These are phyloP conservation scores for Diachasma alloeum DNA, from an alignment of 1,140 invertebrate genomes.

Conservation along the genomic window DNA sequence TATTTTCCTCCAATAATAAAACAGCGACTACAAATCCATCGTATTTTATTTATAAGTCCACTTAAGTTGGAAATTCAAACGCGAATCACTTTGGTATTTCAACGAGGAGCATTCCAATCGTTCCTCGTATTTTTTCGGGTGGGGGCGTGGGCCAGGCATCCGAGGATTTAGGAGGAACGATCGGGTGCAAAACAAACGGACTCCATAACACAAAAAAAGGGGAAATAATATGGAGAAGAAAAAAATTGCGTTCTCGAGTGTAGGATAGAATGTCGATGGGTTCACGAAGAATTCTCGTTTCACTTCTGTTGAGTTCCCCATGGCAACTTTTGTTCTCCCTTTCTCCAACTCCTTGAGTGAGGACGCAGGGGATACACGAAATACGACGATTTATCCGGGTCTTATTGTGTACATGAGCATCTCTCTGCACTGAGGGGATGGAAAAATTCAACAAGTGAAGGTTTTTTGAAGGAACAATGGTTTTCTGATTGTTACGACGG, in stretches of 20 bases:
- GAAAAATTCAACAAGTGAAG: too few relatives aligned
- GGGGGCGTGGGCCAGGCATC: not conserved
- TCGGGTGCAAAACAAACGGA: slow-evolving; percentile 21
- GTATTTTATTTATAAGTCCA: slow-evolving; percentile 8
- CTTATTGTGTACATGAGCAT: not conserved
- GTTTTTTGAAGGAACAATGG: not conserved
- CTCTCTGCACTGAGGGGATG: not conserved
- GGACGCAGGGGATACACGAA: not conserved
- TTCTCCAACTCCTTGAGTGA: not conserved
- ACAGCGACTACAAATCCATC: not conserved
- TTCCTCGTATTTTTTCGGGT: not conserved
- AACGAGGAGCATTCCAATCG: slow-evolving; percentile 1
- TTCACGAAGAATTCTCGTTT: slow-evolving; percentile 17
- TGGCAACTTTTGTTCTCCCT: not conserved
- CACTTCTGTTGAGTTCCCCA: not conserved
- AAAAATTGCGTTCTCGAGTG: slow-evolving; percentile 5
- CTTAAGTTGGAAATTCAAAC: not conserved
- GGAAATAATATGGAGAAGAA: not conserved
- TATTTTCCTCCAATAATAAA: not conserved
- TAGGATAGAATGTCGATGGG: slow-evolving; percentile 21
- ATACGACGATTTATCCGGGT: not conserved
- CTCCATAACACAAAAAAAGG: slow-evolving; percentile 6
- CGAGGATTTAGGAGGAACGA: slow-evolving; percentile 16
- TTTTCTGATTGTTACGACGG: too few relatives aligned
- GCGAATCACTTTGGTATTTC: not conserved